Percentiles rank a stretch among this genome's conserved stretches.
These are phyloP conservation scores for Siderastrea siderea DNA, from an alignment of 92 coral and sea anemone species.

Conservation along the genomic window DNA sequence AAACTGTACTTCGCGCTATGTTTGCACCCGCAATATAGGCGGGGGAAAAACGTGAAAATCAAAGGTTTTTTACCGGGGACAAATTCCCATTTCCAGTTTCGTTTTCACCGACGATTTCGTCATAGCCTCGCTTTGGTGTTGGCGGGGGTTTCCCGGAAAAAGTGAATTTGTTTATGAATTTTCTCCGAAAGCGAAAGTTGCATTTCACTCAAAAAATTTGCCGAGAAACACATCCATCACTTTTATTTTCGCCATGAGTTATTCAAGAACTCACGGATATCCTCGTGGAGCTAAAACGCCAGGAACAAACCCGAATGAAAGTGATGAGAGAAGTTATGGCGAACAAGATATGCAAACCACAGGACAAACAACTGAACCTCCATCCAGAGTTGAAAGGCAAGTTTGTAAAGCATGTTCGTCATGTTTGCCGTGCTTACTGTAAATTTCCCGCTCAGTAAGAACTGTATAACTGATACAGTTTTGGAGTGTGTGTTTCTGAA, in stretches of 20 bases:
- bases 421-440: background rate
- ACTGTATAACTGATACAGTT: background rate
- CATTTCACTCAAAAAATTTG: no score
- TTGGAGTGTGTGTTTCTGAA: background rate
- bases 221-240: no score
- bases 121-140: background rate
- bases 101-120: background rate
- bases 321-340: background rate
- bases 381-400: background rate
- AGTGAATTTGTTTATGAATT: background rate
- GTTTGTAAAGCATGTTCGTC: background rate
- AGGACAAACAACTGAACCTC: background rate
- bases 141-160: slow-evolving; percentile 1
- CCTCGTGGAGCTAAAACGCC: background rate
- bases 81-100: background rate
- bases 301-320: background rate
- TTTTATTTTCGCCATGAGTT: slow-evolving; percentile 1
- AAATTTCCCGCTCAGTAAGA: background rate
- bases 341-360: background rate
- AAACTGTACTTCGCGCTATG: no score
- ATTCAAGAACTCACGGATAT: slow-evolving; percentile 10
- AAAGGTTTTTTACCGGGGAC: no score
- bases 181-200: background rate
- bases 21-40: no score
- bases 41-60: no score